phyloP scores from a whole-genome alignment of 2,888 invertebrate species.

The Epirrhoe tristata region DNA sequence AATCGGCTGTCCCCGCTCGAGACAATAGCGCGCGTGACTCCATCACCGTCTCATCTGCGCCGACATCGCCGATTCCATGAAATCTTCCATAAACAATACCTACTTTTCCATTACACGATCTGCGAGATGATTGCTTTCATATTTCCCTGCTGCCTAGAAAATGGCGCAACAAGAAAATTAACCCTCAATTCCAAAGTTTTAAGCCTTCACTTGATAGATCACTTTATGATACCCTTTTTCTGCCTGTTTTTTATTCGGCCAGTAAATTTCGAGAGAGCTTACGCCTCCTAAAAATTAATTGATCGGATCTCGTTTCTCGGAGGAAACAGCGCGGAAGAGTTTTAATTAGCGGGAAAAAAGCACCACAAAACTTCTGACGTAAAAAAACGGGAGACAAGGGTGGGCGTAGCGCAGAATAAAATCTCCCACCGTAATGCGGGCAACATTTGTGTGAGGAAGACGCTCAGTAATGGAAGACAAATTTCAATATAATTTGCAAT shows the following conservation, averaged over 20 bases:
- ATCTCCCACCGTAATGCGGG: constrained; percentile 84
- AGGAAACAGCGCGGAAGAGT: constrained; percentile 85
- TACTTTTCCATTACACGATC: constrained; percentile 54
- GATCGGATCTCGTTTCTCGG: constrained; percentile 83
- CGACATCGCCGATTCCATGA: constrained; percentile 55
- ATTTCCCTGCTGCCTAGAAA: constrained; percentile 56
- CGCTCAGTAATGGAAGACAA: constrained; percentile 85
- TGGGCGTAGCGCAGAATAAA: constrained; percentile 81
- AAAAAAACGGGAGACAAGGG: constrained; percentile 84
- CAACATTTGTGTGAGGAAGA: constrained; percentile 86
- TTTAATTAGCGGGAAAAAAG: constrained; percentile 85
- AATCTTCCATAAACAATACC: constrained; percentile 59
- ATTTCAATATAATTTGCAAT: constrained; percentile 87
- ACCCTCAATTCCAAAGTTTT: constrained; percentile 50
- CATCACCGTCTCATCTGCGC: constrained; percentile 55
- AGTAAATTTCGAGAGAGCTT: constrained; percentile 81
- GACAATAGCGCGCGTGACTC: constrained; percentile 74
- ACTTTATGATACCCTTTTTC: constrained; percentile 74
- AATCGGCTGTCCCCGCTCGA: constrained; percentile 58
- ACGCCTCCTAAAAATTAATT: constrained; percentile 83
- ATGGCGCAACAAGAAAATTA: constrained; percentile 50
- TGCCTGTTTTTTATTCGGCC: constrained; percentile 72
- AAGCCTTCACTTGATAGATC: constrained; percentile 76
- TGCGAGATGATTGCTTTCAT: constrained; percentile 51
- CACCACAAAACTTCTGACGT: constrained; percentile 81